Evolutionary conservation across 2,888 invertebrate species (phyloP).

Genomic region (Sminthurinus aureus): DNA sequence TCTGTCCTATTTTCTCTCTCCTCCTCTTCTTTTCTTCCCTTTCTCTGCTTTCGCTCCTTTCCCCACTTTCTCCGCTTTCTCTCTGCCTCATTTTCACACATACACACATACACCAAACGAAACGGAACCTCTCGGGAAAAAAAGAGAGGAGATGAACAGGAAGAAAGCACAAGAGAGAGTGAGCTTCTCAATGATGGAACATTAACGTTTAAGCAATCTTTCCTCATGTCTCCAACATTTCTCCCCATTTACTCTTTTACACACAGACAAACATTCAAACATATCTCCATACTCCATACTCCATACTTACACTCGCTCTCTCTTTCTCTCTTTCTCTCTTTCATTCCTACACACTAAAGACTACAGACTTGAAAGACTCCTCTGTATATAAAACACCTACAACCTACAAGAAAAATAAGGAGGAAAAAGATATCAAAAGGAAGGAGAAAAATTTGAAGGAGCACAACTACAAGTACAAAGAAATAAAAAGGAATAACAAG

Average conservation of each 20-base stretch:
- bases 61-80: neutral
- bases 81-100: neutral
- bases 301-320: neutral
- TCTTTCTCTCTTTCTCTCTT: too few species aligned
- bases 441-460: too few species aligned
- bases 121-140: neutral
- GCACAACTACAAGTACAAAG: too few species aligned
- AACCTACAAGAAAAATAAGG: too few species aligned
- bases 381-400: too few species aligned
- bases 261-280: neutral
- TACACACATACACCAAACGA: neutral
- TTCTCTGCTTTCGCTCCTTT: neutral
- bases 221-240: slow-evolving; percentile 14
- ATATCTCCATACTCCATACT: too few species aligned
- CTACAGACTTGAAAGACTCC: too few species aligned
- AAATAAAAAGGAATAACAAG: too few species aligned
- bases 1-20: neutral
- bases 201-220: slow-evolving; percentile 20
- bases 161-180: neutral
- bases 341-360: too few species aligned
- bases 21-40: neutral
- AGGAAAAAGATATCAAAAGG: too few species aligned
- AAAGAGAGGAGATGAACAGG: neutral
- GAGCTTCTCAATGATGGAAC: slow-evolving; percentile 14
- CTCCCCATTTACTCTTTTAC: slow-evolving; percentile 9